Conservation (phyloP, 1,140 invertebrate genomes). For the Campoletis sonorensis region DNA sequence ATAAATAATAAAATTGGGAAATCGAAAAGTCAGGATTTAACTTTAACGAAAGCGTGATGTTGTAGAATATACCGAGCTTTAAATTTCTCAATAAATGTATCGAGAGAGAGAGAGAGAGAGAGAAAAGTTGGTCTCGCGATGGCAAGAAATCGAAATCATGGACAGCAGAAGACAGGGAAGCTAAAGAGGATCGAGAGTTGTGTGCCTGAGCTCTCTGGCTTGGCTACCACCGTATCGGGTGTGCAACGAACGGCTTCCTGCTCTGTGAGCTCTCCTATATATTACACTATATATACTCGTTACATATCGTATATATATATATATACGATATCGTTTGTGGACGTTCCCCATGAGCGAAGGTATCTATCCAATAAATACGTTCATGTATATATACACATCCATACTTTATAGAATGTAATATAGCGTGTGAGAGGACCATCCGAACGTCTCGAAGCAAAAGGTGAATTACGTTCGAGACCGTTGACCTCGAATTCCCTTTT, state of each 20-base stretch:
- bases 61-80: too few relatives aligned
- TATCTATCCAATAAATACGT: slow-evolving; percentile 35
- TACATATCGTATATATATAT: slow-evolving; percentile 7
- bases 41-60: too few relatives aligned
- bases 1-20: too few relatives aligned
- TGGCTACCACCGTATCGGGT: slow-evolving; percentile 31
- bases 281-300: slow-evolving; percentile 14
- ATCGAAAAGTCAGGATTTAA: not conserved
- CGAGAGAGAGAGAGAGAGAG: not conserved
- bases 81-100: not conserved
- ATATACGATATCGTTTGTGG: not conserved
- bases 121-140: slow-evolving; percentile 17
- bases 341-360: slow-evolving; percentile 19
- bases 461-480: slow-evolving; percentile 6
- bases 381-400: not conserved
- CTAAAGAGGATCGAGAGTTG: slow-evolving; percentile 20
- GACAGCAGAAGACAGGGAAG: not conserved
- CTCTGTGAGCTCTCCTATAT: slow-evolving; percentile 14
- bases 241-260: slow-evolving; percentile 43
- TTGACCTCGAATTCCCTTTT: not conserved
- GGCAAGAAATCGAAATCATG: slow-evolving; percentile 33
- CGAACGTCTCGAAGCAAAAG: slow-evolving; percentile 12
- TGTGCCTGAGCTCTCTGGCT: not conserved
- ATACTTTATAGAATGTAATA: not conserved
- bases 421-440: not conserved